Percentiles rank a stretch among this genome's conserved stretches.
These are phyloP conservation scores for Drosophila diplacantha DNA, from an alignment of 2,888 invertebrate genomes.

Conservation along the genomic window DNA sequence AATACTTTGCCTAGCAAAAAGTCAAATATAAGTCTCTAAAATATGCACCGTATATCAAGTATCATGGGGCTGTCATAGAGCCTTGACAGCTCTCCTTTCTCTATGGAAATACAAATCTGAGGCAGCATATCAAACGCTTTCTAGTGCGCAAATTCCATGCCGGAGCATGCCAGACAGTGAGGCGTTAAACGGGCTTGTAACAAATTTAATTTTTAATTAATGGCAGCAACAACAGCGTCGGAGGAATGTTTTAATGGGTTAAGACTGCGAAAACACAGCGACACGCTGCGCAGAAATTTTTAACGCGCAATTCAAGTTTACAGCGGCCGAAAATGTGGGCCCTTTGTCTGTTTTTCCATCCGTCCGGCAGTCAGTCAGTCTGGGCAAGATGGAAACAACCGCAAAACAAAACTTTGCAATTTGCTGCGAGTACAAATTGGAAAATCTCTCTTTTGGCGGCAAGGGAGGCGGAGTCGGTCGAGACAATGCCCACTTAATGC, in stretches of 20 bases:
- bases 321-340: conserved; percentile 48
- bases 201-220: conserved; percentile 71
- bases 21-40: conserved; percentile 7
- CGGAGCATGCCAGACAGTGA: conserved; percentile 8
- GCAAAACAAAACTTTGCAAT: conserved; percentile 59
- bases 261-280: conserved; percentile 44
- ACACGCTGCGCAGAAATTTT: conserved; percentile 56
- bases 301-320: conserved; percentile 71
- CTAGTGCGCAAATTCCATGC: conserved; percentile 31
- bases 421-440: conserved; percentile 52
- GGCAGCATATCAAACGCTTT: conserved; percentile 36
- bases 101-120: conserved; percentile 15
- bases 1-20: conserved; percentile 1
- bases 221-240: conserved; percentile 31
- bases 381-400: conserved; percentile 29
- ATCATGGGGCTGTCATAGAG: not conserved
- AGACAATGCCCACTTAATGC: conserved; percentile 58
- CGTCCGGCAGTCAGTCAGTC: conserved; percentile 12
- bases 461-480: not conserved
- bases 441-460: conserved; percentile 38
- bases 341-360: conserved; percentile 13
- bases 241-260: conserved; percentile 30
- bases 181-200: conserved; percentile 50
- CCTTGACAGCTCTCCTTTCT: not conserved
- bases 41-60: conserved; percentile 9